Base-by-base conservation (phyloP, 2,113 vertebrate species). In the Regulus satrapa region DNA sequence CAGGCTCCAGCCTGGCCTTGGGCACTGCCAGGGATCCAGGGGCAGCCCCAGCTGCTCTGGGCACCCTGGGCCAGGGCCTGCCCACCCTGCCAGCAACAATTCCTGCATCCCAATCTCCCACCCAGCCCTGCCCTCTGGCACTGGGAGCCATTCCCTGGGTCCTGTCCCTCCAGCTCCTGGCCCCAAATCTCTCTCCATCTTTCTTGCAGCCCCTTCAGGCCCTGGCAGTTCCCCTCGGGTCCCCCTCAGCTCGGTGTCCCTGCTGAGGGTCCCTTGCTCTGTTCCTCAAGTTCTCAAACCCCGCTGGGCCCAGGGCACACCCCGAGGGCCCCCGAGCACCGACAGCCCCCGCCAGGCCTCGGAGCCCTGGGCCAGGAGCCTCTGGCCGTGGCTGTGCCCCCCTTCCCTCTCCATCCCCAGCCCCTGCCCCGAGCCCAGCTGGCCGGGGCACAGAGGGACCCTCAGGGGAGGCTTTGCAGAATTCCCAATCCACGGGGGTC, bases 101-200 rank as follows among this genome's bases (percentile, higher is more conserved):
- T 69, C 43, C 43, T 69, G n/a, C n/a, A n/a, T 1, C 45, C 54
- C 36, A 41, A 19, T 6, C 36, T 52, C 55, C 34, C 45, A 71
- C 20, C 12, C 1, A 10, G 0, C 19, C 19, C 25, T 32, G 31
- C 8, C 26, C 21, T 52, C 46, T 83, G 31, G 16, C 55, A 51
- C 0, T 52, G 25, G 25, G 32, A 52, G 21, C 26, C 32, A 32
- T 69, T 72, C 12, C 46, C 17, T 3, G 2, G 20, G 8, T 52
- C 38, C 56, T 52, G 38, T 1, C 38, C 2, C 32, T 71, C 46
- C 21, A 61, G 0, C 0, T 10, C 25, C 20, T 43, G 51, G 25
- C 7, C 5, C 14, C 20, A 3, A 52, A 12, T 83, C 46, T 34
- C 19, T 61, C 16, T 52, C 46, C 46, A 31, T 25, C 2, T 43